A percentile compares a stretch with the other conserved stretches of the same genome.
Conservation (phyloP, 2,113 vertebrate genomes). For the Bombycilla garrulus region DNA sequence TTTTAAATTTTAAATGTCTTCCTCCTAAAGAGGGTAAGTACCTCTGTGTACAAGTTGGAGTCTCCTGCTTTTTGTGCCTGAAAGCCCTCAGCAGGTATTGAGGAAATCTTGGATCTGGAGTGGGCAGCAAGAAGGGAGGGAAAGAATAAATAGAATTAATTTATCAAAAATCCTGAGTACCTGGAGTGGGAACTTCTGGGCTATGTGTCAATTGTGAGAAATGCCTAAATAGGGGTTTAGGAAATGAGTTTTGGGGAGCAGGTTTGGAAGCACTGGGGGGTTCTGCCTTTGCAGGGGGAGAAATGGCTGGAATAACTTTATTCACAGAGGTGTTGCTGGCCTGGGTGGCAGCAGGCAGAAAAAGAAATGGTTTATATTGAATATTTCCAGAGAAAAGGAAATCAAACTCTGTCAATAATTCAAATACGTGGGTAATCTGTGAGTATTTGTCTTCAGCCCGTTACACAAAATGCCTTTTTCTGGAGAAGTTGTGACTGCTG, state of each 20-base stretch:
- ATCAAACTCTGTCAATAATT: not conserved
- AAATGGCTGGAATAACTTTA: not conserved
- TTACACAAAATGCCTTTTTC: not conserved
- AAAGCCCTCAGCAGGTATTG: not conserved
- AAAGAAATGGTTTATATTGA: not conserved
- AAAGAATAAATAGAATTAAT: not conserved
- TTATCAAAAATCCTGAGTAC: not conserved
- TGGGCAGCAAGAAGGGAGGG: not conserved
- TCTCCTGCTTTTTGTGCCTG: not conserved
- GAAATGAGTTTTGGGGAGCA: not conserved
- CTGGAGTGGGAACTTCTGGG: not conserved
- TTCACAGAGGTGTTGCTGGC: not conserved
- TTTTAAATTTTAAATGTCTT: not conserved
- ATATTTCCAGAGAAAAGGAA: not conserved
- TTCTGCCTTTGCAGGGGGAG: not conserved
- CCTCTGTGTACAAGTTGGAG: not conserved
- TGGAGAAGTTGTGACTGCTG: not conserved
- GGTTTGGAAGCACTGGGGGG: not conserved
- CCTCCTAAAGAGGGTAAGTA: not conserved
- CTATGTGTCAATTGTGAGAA: accelerated
- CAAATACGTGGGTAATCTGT: no score
- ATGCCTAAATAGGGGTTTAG: not conserved
- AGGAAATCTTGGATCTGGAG: not conserved
- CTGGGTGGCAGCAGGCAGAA: not conserved
- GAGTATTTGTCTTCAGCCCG: not conserved